Evolutionary conservation across 2,888 invertebrate genomes (phyloP).

Genomic region (Graphium colonna): DNA sequence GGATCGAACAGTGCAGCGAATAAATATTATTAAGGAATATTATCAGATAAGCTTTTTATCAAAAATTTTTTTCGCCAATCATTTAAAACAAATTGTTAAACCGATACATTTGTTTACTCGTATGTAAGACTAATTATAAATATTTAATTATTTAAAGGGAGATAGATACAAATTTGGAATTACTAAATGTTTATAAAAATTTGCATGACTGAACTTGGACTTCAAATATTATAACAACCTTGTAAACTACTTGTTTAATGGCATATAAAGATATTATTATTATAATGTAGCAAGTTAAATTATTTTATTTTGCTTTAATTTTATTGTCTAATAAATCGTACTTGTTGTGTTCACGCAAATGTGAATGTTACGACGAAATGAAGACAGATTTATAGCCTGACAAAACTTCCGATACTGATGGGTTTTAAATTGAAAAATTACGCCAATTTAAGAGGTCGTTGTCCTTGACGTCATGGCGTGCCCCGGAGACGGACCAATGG

Average conservation of each 20-base stretch:
- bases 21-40: background rate
- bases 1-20: background rate
- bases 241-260: too few relatives aligned
- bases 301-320: background rate
- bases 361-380: conserved; percentile 8
- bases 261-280: too few relatives aligned
- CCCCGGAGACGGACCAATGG: conserved; percentile 42
- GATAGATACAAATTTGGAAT: too few relatives aligned
- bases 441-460: conserved; percentile 56
- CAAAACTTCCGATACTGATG: conserved; percentile 33
- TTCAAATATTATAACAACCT: too few relatives aligned
- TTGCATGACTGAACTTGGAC: too few relatives aligned
- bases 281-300: background rate
- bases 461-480: conserved; percentile 56
- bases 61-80: background rate
- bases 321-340: conserved; percentile 12
- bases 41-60: background rate
- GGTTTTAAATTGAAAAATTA: conserved; percentile 62
- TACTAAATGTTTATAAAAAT: too few relatives aligned
- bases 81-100: background rate
- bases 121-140: too few relatives aligned
- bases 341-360: conserved; percentile 8
- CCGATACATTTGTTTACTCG: background rate
- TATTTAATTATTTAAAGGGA: too few relatives aligned
- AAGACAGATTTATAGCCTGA: conserved; percentile 28